A percentile compares a stretch with the other conserved stretches of the same genome.
These are phyloP conservation scores for Aythya baeri DNA, from an alignment of 2,113 vertebrate genomes.

Conservation along the genomic window DNA sequence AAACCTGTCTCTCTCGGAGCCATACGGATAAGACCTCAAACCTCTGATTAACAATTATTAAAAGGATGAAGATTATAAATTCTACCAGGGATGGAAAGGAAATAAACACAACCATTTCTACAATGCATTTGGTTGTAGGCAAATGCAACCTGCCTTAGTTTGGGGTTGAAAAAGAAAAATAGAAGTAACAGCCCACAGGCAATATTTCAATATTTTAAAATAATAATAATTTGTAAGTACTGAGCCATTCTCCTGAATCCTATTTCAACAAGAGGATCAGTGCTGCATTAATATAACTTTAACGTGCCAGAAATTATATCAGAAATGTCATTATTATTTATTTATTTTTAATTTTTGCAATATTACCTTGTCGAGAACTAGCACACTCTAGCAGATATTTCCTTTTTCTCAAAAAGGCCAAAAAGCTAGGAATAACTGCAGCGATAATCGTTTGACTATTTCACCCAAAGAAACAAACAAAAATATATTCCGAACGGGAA, in stretches of 20 bases:
- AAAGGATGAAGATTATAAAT: not conserved
- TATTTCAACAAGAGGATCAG: too few relatives aligned
- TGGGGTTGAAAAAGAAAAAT: not conserved
- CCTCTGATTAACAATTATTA: rapidly evolving
- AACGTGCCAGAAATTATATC: not conserved
- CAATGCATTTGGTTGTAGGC: too few relatives aligned
- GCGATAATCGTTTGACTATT: not conserved
- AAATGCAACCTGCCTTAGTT: not conserved
- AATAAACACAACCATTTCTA: not conserved
- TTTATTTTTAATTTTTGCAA: not conserved
- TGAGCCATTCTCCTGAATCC: not conserved
- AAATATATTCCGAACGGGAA: not conserved
- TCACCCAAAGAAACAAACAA: too few relatives aligned
- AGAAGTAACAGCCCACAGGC: not conserved
- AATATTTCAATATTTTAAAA: not conserved
- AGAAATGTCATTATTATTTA: not conserved
- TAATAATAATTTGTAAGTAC: not conserved
- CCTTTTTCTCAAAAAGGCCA: not conserved
- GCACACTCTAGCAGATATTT: not conserved
- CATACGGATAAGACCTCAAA: too few relatives aligned
- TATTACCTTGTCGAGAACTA: not conserved
- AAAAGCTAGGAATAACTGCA: not conserved
- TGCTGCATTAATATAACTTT: not conserved
- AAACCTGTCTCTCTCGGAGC: not conserved
- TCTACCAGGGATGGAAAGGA: not conserved